Evolutionary conservation across 2,888 invertebrate genomes (phyloP).

Genomic region (Lithophane leautieri): DNA sequence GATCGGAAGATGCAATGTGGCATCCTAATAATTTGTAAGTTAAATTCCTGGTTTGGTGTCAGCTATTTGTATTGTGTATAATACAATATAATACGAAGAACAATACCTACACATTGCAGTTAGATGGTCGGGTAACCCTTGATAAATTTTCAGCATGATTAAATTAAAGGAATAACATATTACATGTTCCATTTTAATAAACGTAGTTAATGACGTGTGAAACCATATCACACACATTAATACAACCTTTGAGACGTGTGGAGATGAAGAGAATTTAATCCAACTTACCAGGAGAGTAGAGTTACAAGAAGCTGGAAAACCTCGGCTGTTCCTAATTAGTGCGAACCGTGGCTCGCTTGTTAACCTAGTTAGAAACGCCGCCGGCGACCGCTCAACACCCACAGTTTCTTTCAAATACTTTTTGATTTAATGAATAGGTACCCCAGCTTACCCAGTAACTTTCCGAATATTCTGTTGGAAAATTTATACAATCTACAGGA

Average conservation of each 20-base stretch:
- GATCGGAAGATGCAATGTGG: conserved; percentile 52
- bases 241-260: conserved; percentile 36
- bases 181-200: conserved; percentile 5
- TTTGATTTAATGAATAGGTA: conserved; percentile 71
- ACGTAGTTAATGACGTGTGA: conserved; percentile 4
- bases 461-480: conserved; percentile 28
- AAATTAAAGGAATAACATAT: not conserved
- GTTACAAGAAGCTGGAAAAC: conserved; percentile 69
- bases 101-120: not conserved
- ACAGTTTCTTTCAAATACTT: conserved; percentile 72
- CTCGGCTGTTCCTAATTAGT: conserved; percentile 75
- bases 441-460: conserved; percentile 43
- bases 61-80: conserved; percentile 30
- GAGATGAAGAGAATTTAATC: conserved; percentile 52
- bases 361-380: conserved; percentile 78
- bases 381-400: conserved; percentile 62
- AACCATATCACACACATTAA: conserved; percentile 27
- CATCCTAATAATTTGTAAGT: conserved; percentile 52
- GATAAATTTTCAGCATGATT: not conserved
- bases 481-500: conserved; percentile 16
- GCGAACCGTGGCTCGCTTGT: conserved; percentile 73
- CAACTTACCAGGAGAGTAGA: conserved; percentile 66
- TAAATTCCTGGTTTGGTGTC: conserved; percentile 45
- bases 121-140: not conserved
- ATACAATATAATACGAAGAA: not conserved